phyloP scores from a whole-genome alignment of 2,888 invertebrate species.

The Andrena bucephala region DNA sequence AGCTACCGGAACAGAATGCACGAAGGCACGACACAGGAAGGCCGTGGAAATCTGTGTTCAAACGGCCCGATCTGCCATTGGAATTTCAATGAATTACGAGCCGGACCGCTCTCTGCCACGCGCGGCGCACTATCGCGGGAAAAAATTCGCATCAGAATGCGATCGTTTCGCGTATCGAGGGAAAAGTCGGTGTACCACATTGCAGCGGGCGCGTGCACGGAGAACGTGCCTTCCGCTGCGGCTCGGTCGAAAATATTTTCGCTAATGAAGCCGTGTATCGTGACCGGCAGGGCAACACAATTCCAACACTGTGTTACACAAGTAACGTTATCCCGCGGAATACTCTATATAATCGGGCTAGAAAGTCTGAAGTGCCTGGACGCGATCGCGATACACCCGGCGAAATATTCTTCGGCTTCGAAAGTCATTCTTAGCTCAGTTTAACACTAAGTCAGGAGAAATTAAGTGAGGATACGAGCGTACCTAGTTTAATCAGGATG shows the following conservation, averaged over 20 bases:
- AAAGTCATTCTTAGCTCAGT: not conserved
- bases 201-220: not conserved
- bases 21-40: not conserved
- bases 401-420: not conserved
- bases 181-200: not conserved
- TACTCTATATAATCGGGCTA: not conserved
- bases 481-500: slow-evolving; percentile 34
- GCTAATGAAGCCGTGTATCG: slow-evolving; percentile 26
- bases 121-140: not conserved
- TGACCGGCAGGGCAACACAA: slow-evolving; percentile 5
- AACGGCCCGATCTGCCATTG: not conserved
- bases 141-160: not conserved
- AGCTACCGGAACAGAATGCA: slow-evolving; percentile 23
- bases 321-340: not conserved
- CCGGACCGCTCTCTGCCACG: not conserved
- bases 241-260: slow-evolving; percentile 43
- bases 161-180: not conserved
- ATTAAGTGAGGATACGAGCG: slow-evolving; percentile 27
- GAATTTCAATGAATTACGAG: not conserved
- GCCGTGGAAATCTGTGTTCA: not conserved
- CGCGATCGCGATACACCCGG: not conserved
- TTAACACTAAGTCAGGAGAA: not conserved
- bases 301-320: slow-evolving; percentile 19
- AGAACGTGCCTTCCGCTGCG: slow-evolving; percentile 18
- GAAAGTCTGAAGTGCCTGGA: not conserved